phyloP scores from a whole-genome alignment of 2,113 vertebrate species.

The Agelaius tricolor region DNA sequence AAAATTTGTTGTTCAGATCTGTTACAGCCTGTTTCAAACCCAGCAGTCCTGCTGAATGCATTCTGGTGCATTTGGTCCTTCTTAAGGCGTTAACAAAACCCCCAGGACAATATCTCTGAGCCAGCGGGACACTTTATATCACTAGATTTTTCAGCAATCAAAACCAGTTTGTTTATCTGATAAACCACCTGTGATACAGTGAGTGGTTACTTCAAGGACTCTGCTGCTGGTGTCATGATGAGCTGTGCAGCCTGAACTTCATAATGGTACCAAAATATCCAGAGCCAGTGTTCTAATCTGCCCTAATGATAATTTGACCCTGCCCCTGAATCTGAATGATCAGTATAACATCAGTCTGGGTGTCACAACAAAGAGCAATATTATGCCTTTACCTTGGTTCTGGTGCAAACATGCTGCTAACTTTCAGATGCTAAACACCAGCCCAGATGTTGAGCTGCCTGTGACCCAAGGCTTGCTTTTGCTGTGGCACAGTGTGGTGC shows the following conservation, averaged over 20 bases:
- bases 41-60: background rate
- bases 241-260: background rate
- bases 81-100: background rate
- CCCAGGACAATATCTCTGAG: background rate
- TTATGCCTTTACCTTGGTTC: background rate
- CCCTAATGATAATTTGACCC: background rate
- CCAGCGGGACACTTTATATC: background rate
- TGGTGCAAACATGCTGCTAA: background rate
- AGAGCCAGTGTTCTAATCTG: background rate
- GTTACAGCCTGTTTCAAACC: background rate
- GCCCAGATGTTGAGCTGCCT: background rate
- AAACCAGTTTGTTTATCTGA: background rate
- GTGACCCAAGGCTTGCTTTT: background rate
- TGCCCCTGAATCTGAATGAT: accelerated
- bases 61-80: background rate
- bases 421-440: background rate
- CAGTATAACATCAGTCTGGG: background rate
- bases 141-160: background rate
- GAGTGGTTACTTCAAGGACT: background rate
- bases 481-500: background rate
- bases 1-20: background rate
- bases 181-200: background rate
- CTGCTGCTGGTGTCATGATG: background rate
- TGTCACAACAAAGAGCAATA: background rate
- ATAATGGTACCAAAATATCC: background rate